phyloP scores from a whole-genome alignment of 2,113 vertebrate species.

The Laterallus jamaicensis region DNA sequence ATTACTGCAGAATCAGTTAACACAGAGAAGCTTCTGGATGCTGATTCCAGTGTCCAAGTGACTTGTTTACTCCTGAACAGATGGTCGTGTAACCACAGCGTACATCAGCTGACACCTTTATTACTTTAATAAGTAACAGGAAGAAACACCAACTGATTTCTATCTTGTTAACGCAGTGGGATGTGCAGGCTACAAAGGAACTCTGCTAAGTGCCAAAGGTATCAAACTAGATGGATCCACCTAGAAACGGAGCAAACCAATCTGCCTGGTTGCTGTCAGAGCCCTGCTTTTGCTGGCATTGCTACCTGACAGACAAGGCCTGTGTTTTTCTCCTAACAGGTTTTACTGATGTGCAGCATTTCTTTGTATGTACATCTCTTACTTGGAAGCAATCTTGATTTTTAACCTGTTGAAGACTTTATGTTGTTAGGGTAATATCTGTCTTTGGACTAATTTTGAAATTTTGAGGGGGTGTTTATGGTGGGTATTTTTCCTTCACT shows the following conservation, averaged over 20 bases:
- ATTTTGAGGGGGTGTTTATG: not conserved
- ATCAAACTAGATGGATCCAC: not conserved
- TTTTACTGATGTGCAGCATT: not conserved
- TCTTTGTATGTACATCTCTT: not conserved
- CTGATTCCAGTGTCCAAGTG: not conserved
- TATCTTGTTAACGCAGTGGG: conserved; percentile 15
- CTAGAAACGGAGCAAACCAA: not conserved
- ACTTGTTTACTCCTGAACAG: conserved; percentile 56
- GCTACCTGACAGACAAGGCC: not conserved
- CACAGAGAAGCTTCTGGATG: not conserved
- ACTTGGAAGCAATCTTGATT: not conserved
- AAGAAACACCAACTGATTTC: not conserved
- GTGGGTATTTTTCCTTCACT: not conserved
- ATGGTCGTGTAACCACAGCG: not conserved
- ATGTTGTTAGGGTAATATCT: not conserved
- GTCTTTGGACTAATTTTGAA: not conserved
- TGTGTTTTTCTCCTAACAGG: not conserved
- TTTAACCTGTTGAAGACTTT: not conserved
- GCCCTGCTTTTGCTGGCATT: not conserved
- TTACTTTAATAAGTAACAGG: conserved; percentile 38
- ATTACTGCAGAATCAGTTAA: not conserved
- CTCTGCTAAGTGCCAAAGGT: not conserved
- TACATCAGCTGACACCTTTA: conserved; percentile 20
- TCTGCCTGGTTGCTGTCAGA: not conserved
- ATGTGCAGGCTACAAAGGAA: not conserved